Base-by-base conservation (phyloP, 92 coral and sea anemone genomes). In the Phenganax marumi region DNA sequence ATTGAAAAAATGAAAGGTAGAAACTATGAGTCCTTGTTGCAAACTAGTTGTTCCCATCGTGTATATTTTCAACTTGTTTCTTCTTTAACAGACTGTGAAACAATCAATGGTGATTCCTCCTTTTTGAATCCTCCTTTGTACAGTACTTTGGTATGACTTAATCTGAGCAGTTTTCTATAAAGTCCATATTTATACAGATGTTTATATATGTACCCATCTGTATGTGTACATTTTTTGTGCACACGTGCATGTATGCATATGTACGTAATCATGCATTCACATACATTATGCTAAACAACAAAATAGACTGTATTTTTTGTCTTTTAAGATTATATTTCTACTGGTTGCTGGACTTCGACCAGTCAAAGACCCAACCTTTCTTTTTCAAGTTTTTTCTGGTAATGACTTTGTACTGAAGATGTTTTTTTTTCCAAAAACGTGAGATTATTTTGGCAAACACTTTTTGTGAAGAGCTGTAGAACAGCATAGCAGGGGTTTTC, bases 271-370 rank as follows among this genome's bases (percentile, higher is more conserved):
- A 54, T 22, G 54, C 52, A 68, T 76, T 54, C 19, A 19, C 12
- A 47, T 21, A 68, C 1, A 17, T 68, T 0, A 73, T n/a, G 62
- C 73, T 24, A 48, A 75, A 8, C 18, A 81, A 14, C 64, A 33
- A 33, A 33, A 33, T 33, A 64, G 57, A 65, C 17, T 19, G n/a
- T 9, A 21, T 60, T 26, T 70, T 3, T 21, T 26, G 63, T 73
- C 72, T 61, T 8, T 65, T 21, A 54, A 94, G 98, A 65, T 92
- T 9, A 81, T 90, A 55, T 92, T 94, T 82, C 73, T 92, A 11
- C 85, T 92, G 19, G 91, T 92, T 33, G 98, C 93, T 90, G 98
- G 98, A n/a, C 81, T 94, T 53, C 85, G 98, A 76, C 91, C 74
- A 12, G 97, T 94, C 23, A 94, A 94, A 86, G 98, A 94, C 68